Evolutionary conservation across 2,797 vertebrate species (phyloP), one percentile per base, ranked within the genome.

Genomic region (Premnoplex brunnescens): DNA sequence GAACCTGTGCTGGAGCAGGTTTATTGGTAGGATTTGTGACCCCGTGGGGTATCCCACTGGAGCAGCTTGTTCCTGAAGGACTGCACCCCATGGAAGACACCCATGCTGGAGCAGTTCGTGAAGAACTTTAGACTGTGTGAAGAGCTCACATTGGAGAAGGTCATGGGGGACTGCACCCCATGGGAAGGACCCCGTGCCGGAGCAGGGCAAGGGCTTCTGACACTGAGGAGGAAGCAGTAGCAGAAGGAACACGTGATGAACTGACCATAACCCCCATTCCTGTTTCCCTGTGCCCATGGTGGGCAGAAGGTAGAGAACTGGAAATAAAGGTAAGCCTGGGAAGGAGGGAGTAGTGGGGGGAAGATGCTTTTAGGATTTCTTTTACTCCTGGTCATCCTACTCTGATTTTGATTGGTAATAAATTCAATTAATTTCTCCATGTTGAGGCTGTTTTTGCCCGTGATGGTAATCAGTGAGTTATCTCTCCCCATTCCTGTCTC

Each of bases 331-430:
- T 28, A 17, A 43, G 27, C 20, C 37, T 66, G n/a, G 28, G n/a
- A 66, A 37, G 14, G 37, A 80, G 9, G 13, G 13, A 24, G 2
- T 7, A 4, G 1, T 30, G n/a, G 14, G 3, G 3, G 2, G 14
- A 34, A 66, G 24, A 10, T 30, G 14, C 39, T 73, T 80, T 39
- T 15, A 44, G 22, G 9, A 46, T 22, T 67, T 34, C 4, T 66
- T 74, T 88, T 59, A 22, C 13, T 54, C 39, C 9, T 22, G 4
- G 1, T 52, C 39, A 34, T 34, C 14, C 10, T 44, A 24, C n/a
- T 52, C 14, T 59, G 54, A 39, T 46, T 46, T 59, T 66, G 17
- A 39, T 34, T 46, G 37, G 6, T 44, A 44, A 66, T 66, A 14
- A 51, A 73, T 52, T 44, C 9, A 58, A 6, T 52, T 13, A 7